A percentile compares a stretch with the other conserved stretches of the same genome.
phyloP scores from a whole-genome alignment of 2,113 vertebrate species.

The Plotosus lineatus region DNA sequence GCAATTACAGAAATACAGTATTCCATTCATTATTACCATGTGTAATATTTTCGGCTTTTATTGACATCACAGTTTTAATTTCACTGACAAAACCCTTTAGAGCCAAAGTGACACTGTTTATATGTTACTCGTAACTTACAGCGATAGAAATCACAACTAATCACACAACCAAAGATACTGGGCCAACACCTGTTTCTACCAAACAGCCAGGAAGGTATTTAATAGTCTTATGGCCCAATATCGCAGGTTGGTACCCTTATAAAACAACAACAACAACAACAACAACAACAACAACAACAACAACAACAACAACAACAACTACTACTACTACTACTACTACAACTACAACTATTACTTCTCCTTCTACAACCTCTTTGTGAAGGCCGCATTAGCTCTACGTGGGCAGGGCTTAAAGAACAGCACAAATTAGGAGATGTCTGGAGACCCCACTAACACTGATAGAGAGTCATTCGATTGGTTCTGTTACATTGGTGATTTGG shows the following conservation, averaged over 20 bases:
- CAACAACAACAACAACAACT: no score
- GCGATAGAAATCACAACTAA: no score
- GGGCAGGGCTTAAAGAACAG: no score
- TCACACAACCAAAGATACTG: no score
- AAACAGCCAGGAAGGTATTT: neutral
- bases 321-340: no score
- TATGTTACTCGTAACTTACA: neutral
- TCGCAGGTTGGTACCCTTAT: no score
- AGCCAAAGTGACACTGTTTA: neutral
- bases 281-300: no score
- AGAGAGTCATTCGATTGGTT: neutral
- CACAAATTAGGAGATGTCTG: neutral
- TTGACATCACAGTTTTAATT: neutral
- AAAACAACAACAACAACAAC: no score
- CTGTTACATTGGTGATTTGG: neutral
- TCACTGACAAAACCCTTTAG: neutral
- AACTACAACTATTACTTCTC: no score
- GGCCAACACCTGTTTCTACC: neutral
- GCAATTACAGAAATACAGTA: neutral
- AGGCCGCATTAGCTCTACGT: no score
- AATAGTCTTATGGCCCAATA: neutral
- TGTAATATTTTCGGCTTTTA: neutral
- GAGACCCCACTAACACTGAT: neutral
- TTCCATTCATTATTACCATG: neutral
- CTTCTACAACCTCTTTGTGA: no score